phyloP scores from a whole-genome alignment of 2,888 invertebrate species.

The Catocala sponsa region DNA sequence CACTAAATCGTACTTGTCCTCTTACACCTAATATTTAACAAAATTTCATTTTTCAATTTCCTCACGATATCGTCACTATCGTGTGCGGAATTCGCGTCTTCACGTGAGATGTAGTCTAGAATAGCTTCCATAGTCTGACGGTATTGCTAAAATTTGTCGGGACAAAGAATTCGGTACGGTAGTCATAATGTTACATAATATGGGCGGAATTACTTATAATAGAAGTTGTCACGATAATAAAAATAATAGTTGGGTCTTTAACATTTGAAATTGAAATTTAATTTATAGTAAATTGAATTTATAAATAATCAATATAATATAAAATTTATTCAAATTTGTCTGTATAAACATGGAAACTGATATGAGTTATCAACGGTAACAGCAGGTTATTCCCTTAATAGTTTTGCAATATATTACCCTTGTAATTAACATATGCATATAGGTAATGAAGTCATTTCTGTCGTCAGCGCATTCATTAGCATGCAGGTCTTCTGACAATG shows the following conservation, averaged over 20 bases:
- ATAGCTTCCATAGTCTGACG: too few species aligned
- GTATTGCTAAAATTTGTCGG: too few species aligned
- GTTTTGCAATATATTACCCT: slow-evolving; percentile 26
- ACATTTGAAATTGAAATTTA: too few species aligned
- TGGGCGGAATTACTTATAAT: neutral
- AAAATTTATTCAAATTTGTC: slow-evolving; percentile 2
- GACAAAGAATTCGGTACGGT: neutral
- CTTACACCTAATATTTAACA: neutral
- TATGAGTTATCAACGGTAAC: slow-evolving; percentile 9
- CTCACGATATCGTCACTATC: too few species aligned
- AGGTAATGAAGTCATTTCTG: slow-evolving; percentile 25
- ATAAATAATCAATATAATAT: too few species aligned
- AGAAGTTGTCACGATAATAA: neutral
- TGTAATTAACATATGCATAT: slow-evolving; percentile 18
- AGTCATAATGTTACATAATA: neutral
- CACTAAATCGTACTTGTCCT: neutral
- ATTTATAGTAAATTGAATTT: too few species aligned
- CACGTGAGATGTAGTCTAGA: too few species aligned
- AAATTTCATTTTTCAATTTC: too few species aligned
- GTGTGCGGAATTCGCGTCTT: too few species aligned
- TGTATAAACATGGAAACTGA: slow-evolving; percentile 10
- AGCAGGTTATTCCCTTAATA: slow-evolving; percentile 15
- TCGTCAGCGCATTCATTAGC: slow-evolving; percentile 12
- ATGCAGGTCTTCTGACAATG: slow-evolving; percentile 8
- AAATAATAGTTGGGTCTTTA: neutral